These are phyloP conservation scores for Drosophila tristis DNA, from an alignment of 1,140 invertebrate species.

Conservation along the genomic window DNA sequence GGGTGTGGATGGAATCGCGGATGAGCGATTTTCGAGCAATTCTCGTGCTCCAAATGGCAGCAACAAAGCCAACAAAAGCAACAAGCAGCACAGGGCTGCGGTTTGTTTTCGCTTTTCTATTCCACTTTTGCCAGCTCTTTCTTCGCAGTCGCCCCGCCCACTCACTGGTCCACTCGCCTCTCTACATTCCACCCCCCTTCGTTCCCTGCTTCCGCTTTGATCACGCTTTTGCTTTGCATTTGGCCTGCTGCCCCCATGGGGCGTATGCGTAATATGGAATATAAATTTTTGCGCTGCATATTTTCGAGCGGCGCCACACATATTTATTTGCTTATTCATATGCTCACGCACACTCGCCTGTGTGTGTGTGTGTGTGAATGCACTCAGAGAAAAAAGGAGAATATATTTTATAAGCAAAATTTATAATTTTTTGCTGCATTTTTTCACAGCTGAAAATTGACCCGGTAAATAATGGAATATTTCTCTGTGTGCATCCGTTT, in stretches of 20 bases:
- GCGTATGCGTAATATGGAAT: slow-evolving; percentile 65
- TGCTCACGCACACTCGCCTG: slow-evolving; percentile 4
- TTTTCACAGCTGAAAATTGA: too few species aligned
- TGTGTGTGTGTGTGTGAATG: slow-evolving; percentile 16
- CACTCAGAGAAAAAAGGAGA: too few species aligned
- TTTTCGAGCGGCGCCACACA: slow-evolving; percentile 55
- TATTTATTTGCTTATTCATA: slow-evolving; percentile 42
- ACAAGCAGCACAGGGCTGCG: background rate
- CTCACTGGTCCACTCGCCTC: too few species aligned
- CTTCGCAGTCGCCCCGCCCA: too few species aligned
- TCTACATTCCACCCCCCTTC: too few species aligned
- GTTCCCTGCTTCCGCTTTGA: too few species aligned
- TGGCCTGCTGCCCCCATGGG: slow-evolving; percentile 17
- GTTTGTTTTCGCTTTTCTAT: slow-evolving; percentile 40
- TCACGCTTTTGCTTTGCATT: too few species aligned
- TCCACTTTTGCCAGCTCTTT: slow-evolving; percentile 12
- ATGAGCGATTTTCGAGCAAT: slow-evolving; percentile 73
- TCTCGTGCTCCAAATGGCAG: slow-evolving; percentile 74
- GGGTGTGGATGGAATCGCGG: slow-evolving; percentile 11
- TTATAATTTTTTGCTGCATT: too few species aligned
- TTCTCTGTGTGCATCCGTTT: slow-evolving; percentile 1
- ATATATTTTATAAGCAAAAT: too few species aligned
- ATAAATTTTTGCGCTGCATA: slow-evolving; percentile 56
- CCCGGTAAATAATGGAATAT: too few species aligned
- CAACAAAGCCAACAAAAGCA: slow-evolving; percentile 17